Conservation (phyloP, 2,888 invertebrate genomes). For the Tolmerus cingulatus region DNA sequence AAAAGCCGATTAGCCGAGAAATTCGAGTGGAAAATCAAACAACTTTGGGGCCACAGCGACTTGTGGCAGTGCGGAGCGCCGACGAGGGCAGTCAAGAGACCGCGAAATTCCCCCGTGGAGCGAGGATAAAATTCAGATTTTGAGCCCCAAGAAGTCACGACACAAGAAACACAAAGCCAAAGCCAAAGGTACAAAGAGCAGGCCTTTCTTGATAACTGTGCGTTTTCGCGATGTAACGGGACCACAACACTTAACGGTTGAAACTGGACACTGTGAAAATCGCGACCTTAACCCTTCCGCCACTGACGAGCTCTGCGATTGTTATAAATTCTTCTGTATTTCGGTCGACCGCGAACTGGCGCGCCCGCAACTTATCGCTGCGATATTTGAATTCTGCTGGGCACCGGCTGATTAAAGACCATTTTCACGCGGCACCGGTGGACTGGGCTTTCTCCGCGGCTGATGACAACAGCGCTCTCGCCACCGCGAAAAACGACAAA, state of each 20-base stretch:
- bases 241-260: not conserved
- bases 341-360: not conserved
- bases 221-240: not conserved
- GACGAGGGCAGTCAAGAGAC: not conserved
- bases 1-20: not conserved
- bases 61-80: not conserved
- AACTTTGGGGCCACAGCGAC: not conserved
- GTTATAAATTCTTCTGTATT: not conserved
- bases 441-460: not conserved
- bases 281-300: not conserved
- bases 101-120: not conserved
- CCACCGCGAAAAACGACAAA: slow-evolving; percentile 11
- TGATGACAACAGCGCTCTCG: not conserved
- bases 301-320: not conserved
- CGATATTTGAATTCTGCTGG: not conserved
- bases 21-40: slow-evolving; percentile 14
- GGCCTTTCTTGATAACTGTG: not conserved
- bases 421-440: not conserved
- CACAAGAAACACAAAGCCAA: not conserved
- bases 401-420: not conserved
- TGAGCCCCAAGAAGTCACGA: not conserved
- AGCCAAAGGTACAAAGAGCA: not conserved
- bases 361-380: not conserved
- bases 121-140: not conserved
- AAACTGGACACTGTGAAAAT: not conserved